Percentiles rank a stretch among this genome's conserved stretches.
Evolutionary conservation across 1,140 invertebrate genomes (phyloP).

Genomic region (Apis dorsata): DNA sequence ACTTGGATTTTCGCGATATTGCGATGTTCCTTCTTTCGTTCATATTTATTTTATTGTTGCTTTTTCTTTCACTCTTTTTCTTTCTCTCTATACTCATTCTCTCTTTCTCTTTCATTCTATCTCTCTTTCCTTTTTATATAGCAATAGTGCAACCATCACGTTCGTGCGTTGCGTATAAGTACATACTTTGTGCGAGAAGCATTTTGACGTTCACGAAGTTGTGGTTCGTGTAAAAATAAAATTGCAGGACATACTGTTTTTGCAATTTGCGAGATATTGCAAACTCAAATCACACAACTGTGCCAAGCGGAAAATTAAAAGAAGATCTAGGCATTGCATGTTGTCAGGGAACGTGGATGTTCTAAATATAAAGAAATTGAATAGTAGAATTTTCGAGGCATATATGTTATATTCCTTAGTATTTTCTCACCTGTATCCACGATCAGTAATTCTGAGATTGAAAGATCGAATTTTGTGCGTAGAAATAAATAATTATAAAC

Average conservation of each 20-base stretch:
- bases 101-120: not conserved
- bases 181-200: slow-evolving; percentile 50
- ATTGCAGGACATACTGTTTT: slow-evolving; percentile 23
- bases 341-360: slow-evolving; percentile 36
- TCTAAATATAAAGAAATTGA: slow-evolving; percentile 48
- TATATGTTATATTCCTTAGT: not conserved
- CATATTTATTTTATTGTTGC: not conserved
- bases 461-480: not conserved
- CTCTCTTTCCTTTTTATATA: not conserved
- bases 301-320: slow-evolving; percentile 59
- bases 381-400: slow-evolving; percentile 9
- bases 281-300: slow-evolving; percentile 64
- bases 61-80: not conserved
- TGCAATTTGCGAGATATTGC: slow-evolving; percentile 38
- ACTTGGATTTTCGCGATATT: not conserved
- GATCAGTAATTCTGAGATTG: slow-evolving; percentile 5
- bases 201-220: slow-evolving; percentile 13
- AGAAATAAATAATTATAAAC: not conserved
- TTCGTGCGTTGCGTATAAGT: slow-evolving; percentile 41
- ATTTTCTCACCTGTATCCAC: not conserved
- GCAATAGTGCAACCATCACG: slow-evolving; percentile 19
- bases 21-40: slow-evolving; percentile 3
- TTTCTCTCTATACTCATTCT: not conserved
- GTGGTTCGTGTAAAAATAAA: slow-evolving; percentile 22
- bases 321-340: slow-evolving; percentile 33